These are phyloP conservation scores for Beris morrisii DNA, from an alignment of 2,888 invertebrate species.

Conservation along the genomic window DNA sequence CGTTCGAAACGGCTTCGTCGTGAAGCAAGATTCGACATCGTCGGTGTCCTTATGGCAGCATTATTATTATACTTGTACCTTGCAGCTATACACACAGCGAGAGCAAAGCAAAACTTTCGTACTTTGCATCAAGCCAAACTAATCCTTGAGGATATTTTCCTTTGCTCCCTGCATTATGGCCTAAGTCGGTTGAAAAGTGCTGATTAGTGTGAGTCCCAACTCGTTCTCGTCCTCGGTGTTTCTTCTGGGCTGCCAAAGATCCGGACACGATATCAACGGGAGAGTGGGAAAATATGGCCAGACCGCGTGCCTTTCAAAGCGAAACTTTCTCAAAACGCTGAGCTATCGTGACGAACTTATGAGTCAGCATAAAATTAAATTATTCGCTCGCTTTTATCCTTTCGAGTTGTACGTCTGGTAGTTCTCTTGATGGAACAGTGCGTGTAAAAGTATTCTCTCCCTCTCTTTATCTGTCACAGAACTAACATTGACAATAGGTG, in stretches of 20 bases:
- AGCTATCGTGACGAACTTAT: conserved; percentile 25
- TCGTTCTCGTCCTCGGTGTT: conserved; percentile 1
- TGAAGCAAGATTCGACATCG: no score
- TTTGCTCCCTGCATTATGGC: background rate
- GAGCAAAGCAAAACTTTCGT: background rate
- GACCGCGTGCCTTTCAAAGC: conserved; percentile 12
- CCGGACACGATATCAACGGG: background rate
- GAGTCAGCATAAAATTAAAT: conserved; percentile 31
- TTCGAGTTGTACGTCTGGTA: no score
- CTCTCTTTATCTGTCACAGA: conserved; percentile 13
- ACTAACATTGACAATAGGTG: conserved; percentile 18
- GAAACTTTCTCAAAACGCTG: conserved; percentile 7
- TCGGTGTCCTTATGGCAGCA: no score
- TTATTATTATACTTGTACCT: background rate
- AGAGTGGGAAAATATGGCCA: conserved; percentile 2
- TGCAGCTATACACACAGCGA: background rate
- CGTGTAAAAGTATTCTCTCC: conserved; percentile 1
- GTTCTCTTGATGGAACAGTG: conserved; percentile 9
- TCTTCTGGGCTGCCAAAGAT: background rate
- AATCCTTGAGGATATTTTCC: background rate
- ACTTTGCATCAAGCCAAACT: background rate
- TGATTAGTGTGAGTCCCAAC: conserved; percentile 15
- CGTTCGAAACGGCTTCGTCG: no score
- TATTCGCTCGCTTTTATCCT: conserved; percentile 30
- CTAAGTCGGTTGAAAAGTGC: conserved; percentile 20